Conservation (phyloP, 2,888 invertebrate genomes). For the Trichopoda pennipes region DNA sequence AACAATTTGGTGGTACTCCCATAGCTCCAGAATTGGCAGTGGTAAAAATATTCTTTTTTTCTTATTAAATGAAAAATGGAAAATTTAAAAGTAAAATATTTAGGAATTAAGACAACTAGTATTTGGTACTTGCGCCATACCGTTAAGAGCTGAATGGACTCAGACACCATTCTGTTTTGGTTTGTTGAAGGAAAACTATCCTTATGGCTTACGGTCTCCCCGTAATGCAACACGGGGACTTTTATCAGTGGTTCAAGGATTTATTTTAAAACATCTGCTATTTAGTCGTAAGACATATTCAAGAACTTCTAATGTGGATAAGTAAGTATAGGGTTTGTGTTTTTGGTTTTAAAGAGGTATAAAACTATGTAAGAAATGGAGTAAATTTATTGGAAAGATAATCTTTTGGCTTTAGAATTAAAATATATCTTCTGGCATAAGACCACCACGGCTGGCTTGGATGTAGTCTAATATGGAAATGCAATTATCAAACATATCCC, state of each 20-base stretch:
- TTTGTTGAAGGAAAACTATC: constrained; percentile 81
- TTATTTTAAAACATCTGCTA: constrained; percentile 86
- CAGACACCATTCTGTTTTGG: constrained; percentile 86
- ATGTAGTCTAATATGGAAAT: too few species aligned
- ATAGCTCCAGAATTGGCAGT: constrained; percentile 85
- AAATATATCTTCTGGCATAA: too few species aligned
- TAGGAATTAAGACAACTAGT: constrained; percentile 85
- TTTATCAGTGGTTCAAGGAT: constrained; percentile 86
- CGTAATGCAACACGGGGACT: constrained; percentile 85
- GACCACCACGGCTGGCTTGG: too few species aligned
- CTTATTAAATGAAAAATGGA: constrained; percentile 1
- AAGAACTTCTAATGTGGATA: constrained; percentile 68
- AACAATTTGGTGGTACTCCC: constrained; percentile 83
- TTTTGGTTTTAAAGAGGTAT: too few species aligned
- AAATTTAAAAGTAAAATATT: not conserved
- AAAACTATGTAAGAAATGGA: too few species aligned
- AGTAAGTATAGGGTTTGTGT: too few species aligned
- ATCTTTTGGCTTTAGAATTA: too few species aligned
- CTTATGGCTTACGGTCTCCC: constrained; percentile 85
- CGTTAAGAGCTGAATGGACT: constrained; percentile 88
- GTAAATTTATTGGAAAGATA: too few species aligned
- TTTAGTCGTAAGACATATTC: constrained; percentile 82
- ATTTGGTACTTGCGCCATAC: constrained; percentile 86
- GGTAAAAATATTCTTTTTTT: constrained; percentile 83
- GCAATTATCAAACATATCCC: too few species aligned